phyloP scores from a whole-genome alignment of 2,797 vertebrate genomes.

The Gymnocypris eckloni region DNA sequence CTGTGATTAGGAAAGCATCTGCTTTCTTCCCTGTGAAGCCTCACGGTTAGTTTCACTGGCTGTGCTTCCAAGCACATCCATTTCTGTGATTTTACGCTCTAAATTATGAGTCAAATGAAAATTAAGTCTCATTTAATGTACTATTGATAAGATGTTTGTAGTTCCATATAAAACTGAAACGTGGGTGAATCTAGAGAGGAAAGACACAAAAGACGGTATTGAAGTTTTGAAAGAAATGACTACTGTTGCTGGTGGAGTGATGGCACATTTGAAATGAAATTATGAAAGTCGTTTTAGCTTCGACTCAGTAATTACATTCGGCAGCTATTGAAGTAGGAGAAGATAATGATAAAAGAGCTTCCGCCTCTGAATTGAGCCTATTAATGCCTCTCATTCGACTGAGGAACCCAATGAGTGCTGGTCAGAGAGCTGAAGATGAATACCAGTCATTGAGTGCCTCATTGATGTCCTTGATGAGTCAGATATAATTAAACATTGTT shows the following conservation, averaged over 20 bases:
- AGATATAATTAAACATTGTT: conserved; percentile 58
- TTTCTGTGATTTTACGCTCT: not conserved
- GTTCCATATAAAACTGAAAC: not conserved
- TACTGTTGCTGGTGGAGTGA: conserved; percentile 7
- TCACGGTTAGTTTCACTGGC: not conserved
- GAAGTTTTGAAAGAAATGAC: conserved; percentile 28
- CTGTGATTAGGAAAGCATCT: conserved; percentile 25
- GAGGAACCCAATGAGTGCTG: conserved; percentile 48
- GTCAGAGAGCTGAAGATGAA: conserved; percentile 45
- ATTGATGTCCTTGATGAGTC: conserved; percentile 55
- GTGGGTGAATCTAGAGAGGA: not conserved
- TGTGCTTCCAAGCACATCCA: not conserved
- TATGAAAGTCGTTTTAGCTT: conserved; percentile 28
- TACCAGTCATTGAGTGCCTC: conserved; percentile 42
- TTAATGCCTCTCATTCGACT: conserved; percentile 47
- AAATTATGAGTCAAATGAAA: conserved; percentile 9
- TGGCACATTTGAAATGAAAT: conserved; percentile 40
- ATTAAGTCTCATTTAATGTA: not conserved
- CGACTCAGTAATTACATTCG: conserved; percentile 48
- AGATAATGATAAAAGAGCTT: conserved; percentile 50
- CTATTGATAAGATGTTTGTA: conserved; percentile 5
- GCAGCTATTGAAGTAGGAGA: conserved; percentile 39
- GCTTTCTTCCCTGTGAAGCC: conserved; percentile 18
- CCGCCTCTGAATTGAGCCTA: conserved; percentile 46
- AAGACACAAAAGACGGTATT: conserved; percentile 12